phyloP scores from a whole-genome alignment of 2,888 invertebrate species.

The Barypeithes pellucidus region DNA sequence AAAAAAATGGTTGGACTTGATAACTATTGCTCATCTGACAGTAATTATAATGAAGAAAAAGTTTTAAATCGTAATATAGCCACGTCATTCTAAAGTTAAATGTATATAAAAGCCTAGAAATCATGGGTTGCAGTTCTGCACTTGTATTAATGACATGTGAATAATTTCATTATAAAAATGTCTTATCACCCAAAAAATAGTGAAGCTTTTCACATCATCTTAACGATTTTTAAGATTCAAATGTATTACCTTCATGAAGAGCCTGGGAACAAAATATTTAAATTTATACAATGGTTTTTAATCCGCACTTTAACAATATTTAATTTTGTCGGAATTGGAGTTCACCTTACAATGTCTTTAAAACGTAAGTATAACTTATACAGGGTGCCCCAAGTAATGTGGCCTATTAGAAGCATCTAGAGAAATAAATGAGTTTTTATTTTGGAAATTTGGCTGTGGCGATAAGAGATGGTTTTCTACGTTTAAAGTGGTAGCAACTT shows the following conservation, averaged over 20 bases:
- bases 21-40: neutral
- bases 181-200: neutral
- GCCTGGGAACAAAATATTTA: neutral
- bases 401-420: too few species aligned
- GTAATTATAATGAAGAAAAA: neutral
- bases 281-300: neutral
- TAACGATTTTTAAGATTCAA: neutral
- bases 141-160: neutral
- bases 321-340: constrained; percentile 7
- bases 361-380: constrained; percentile 6
- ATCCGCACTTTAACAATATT: constrained; percentile 7
- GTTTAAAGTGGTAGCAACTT: too few species aligned
- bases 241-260: neutral
- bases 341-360: neutral
- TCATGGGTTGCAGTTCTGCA: neutral
- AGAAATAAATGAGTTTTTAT: too few species aligned
- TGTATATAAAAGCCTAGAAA: neutral
- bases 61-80: neutral
- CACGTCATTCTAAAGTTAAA: neutral
- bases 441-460: too few species aligned
- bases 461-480: too few species aligned
- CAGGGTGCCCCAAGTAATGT: too few species aligned
- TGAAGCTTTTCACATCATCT: neutral
- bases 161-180: neutral
- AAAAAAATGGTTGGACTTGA: neutral